Conservation (phyloP, 64 coral and sea anemone genomes). For the Cladopsammia gracilis region DNA sequence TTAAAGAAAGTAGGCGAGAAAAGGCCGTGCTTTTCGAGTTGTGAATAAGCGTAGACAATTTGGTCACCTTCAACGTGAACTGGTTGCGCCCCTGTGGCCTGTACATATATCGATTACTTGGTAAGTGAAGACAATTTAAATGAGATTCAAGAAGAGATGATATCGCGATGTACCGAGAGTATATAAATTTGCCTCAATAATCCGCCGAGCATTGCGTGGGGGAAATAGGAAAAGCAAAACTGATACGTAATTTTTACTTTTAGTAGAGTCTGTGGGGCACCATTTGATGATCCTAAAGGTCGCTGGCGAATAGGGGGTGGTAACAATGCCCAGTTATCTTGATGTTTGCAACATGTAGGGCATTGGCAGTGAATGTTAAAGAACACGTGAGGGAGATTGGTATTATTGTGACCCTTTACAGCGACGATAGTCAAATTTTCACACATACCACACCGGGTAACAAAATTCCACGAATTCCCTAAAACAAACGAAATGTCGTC, state of each 20-base stretch:
- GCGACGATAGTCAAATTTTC: too few relatives aligned
- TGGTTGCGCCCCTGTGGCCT: slow-evolving; percentile 16
- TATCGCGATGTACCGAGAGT: too few relatives aligned
- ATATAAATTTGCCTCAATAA: too few relatives aligned
- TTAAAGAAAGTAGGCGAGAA: slow-evolving; percentile 18
- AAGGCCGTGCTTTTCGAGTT: slow-evolving; percentile 25
- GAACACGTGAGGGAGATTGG: too few relatives aligned
- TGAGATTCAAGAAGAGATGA: too few relatives aligned
- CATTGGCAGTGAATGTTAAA: too few relatives aligned
- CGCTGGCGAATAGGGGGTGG: neutral
- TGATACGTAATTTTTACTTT: neutral
- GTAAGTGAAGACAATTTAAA: neutral
- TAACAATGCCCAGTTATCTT: neutral
- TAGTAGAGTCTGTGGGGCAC: neutral
- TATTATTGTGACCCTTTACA: too few relatives aligned
- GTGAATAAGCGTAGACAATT: slow-evolving; percentile 10
- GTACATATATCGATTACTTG: neutral
- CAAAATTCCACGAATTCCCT: too few relatives aligned
- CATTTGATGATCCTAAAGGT: slow-evolving; percentile 22
- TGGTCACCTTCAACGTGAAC: slow-evolving; percentile 41
- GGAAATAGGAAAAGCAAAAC: too few relatives aligned
- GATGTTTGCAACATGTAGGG: neutral
- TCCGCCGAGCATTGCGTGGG: too few relatives aligned
- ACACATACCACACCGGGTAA: too few relatives aligned
- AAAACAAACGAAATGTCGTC: too few relatives aligned